Conservation (phyloP, 1,140 invertebrate species). For the Ceratosolen solmsi region DNA sequence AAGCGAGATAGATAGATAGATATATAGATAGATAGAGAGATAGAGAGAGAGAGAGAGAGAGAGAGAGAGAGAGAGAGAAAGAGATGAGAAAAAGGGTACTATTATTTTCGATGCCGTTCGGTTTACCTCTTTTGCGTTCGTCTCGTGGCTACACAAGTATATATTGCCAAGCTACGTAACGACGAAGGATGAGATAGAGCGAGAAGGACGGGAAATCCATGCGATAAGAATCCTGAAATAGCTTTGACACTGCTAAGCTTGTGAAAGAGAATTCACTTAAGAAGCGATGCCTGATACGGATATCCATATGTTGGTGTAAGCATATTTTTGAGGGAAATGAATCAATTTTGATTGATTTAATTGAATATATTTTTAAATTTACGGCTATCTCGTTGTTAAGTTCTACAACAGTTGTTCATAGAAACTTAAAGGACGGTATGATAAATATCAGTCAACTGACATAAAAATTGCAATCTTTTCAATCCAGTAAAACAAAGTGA, state of each 20-base stretch:
- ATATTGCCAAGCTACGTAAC: slow-evolving; percentile 13
- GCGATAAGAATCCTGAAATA: slow-evolving; percentile 9
- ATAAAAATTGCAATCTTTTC: too few species aligned
- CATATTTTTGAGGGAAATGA: background rate
- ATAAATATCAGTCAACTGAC: too few species aligned
- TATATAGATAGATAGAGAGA: background rate
- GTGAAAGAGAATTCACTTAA: slow-evolving; percentile 39
- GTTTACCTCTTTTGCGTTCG: background rate
- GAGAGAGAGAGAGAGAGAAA: slow-evolving; percentile 23
- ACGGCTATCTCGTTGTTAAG: too few species aligned
- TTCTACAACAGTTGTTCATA: too few species aligned
- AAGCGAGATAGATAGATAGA: background rate
- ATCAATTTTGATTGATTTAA: too few species aligned
- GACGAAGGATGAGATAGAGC: background rate
- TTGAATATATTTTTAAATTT: too few species aligned
- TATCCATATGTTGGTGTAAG: background rate
- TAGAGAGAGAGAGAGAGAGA: background rate
- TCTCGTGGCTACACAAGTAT: slow-evolving; percentile 6
- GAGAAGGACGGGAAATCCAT: background rate
- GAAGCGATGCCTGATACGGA: background rate
- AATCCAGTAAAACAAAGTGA: too few species aligned
- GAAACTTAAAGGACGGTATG: too few species aligned
- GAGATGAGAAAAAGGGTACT: background rate
- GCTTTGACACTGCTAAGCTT: background rate
- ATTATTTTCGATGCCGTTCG: background rate